These are phyloP conservation scores for Burhinus bistriatus DNA, from an alignment of 2,113 vertebrate genomes.

Conservation along the genomic window DNA sequence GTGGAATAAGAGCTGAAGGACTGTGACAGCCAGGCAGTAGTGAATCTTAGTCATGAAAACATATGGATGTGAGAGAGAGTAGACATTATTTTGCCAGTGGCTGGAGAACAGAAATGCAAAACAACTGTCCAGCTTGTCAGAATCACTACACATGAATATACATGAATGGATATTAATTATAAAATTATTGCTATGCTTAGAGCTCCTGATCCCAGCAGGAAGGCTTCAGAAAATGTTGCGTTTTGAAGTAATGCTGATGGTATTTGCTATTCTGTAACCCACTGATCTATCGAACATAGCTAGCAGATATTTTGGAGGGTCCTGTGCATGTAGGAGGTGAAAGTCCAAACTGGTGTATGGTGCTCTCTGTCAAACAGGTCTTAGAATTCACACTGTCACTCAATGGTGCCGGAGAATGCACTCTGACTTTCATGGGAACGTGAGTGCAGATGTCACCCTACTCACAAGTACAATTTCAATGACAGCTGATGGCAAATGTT, in stretches of 20 bases:
- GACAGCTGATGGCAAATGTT: background rate
- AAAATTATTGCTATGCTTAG: background rate
- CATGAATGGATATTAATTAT: background rate
- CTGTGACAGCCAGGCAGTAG: background rate
- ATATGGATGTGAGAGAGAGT: background rate
- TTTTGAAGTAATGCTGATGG: background rate
- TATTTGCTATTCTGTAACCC: background rate
- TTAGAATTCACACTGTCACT: background rate
- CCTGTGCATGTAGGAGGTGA: background rate
- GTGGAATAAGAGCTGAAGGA: background rate
- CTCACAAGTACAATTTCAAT: background rate
- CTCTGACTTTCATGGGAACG: background rate
- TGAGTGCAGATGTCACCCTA: background rate
- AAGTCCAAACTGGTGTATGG: background rate
- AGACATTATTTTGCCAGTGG: background rate
- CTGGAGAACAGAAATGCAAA: background rate
- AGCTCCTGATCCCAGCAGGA: background rate
- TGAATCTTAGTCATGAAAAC: background rate
- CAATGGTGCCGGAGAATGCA: background rate
- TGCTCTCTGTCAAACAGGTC: background rate
- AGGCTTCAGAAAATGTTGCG: background rate
- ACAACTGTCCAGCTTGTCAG: background rate
- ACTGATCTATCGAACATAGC: background rate
- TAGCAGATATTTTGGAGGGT: background rate
- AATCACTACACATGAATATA: background rate